Base-by-base conservation (phyloP, 2,797 vertebrate genomes). In the Heliangelus exortis region DNA sequence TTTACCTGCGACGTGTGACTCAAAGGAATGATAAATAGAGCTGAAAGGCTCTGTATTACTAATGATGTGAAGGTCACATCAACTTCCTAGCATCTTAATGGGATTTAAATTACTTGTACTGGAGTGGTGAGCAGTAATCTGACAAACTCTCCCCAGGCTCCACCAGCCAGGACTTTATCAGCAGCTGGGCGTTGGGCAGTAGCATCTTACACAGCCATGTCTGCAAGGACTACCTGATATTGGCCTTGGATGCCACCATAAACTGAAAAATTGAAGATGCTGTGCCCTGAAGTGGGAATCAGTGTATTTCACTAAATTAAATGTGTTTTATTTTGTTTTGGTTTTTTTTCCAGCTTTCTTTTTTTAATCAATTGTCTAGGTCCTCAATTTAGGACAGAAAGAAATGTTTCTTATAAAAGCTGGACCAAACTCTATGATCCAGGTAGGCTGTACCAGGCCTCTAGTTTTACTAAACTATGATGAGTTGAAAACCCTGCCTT, bases 41-140 rank as follows among this genome's bases (percentile, higher is more conserved):
- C 73, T 79, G 65, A 69, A 79, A 66, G 53, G 33, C 53, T 76
- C 79, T 74, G 69, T 34, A 28, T 59, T 18, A 59, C 43, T 31
- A 65, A 67, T 15, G 50, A 88, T 29, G 39, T 59, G 74, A 95
- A 92, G 85, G 93, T 88, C 93, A 86, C 53, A 73, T 26, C 74
- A 82, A 4, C 41, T 93, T 68, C 68, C 68, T 21, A 50, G 28
- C 53, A 93, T 53, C 28, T 76, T 88, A 81, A 87, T 79, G 55
- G 36, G 69, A 84, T 95, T 91, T 84, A 87, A 66, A 73, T 59
- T 6, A 84, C 77, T 91, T 22, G 16, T n/a, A 53, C 33, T 45
- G 33, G 51, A 84, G 71, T 59, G 69, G 43, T 86, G 71, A 91
- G 66, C 62, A 90, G 55, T 50, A 86, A 79, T 28, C 80, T 59